Base-by-base conservation (phyloP, 2,888 invertebrate genomes). In the Amblyteles armatorius region DNA sequence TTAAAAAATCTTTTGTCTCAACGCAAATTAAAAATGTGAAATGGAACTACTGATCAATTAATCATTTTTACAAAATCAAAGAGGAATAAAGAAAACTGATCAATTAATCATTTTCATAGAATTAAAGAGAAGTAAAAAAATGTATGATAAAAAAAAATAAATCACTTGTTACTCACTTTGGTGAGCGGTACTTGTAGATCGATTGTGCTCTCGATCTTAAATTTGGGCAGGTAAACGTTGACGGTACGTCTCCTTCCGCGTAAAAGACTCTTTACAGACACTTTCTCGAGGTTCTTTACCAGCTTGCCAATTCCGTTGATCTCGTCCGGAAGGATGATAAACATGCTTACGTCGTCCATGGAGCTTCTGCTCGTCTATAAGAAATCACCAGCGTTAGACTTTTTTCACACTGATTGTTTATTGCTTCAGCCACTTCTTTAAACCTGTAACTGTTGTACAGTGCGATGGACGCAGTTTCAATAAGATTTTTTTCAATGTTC, bases 141-240 rank as follows among this genome's bases (percentile, higher is more conserved):
- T 3, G 3, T 55, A 22, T 55, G 22, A 55, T 9, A 55, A 22
- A 22, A 55, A 22, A 55, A 22, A 55, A 55, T 6, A 52, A 40
- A 9, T 40, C 13, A 9, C 0, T 22, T 69, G 40, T 19, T 13
- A 82, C 91, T 93, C 94, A 98, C 97, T 94, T 96, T 95, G 19
- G 94, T 92, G 71, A 98, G 93, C n/a, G 96, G 90, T 0, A 94
- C 93, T 16, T 94, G 94, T 57, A 98, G 94, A 86, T 97, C 94
- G n/a, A 97, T 95, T 84, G 95, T 95, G 11, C 95, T 96, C 93
- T 98, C 97, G 69, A 98, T 95, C 93, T 96, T 97, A 93, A 98
- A 98, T 93, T 96, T 97, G 2, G 98, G 98, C 67, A 98, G 92
- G 29, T 95, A 95, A 0, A 98, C 95, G 48, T 95, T 94, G 1